Evolutionary conservation across 2,797 vertebrate species (phyloP).

Genomic region (Lagocephalus sceleratus): DNA sequence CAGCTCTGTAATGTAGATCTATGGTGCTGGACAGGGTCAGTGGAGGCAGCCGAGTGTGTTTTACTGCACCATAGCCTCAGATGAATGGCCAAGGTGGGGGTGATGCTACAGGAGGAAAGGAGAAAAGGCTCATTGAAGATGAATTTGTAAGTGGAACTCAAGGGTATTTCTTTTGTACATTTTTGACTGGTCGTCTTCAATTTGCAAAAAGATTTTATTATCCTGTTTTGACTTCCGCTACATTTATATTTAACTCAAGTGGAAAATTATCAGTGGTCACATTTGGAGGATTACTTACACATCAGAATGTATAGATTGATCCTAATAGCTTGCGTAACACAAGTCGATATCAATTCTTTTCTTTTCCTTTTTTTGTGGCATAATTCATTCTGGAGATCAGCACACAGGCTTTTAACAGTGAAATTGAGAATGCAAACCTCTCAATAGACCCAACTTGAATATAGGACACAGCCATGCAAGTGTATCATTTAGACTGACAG

Average conservation of each 20-base stretch:
- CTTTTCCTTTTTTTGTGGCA: conserved; percentile 22
- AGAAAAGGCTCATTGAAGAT: conserved; percentile 3
- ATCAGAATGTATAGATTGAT: conserved; percentile 16
- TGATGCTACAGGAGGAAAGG: neutral
- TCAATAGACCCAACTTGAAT: conserved; percentile 42
- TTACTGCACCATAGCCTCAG: conserved; percentile 62
- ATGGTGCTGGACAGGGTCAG: conserved; percentile 59
- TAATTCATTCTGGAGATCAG: conserved; percentile 42
- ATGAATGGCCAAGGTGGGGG: conserved; percentile 45
- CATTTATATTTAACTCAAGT: conserved; percentile 11
- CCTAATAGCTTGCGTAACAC: conserved; percentile 32
- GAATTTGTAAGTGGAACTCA: too few relatives aligned
- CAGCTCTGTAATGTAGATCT: conserved; percentile 60
- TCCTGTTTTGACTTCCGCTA: neutral
- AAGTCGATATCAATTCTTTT: conserved; percentile 35
- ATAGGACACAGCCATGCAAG: conserved; percentile 50
- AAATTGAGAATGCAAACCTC: conserved; percentile 45
- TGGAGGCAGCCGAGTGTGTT: conserved; percentile 58
- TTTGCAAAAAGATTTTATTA: conserved; percentile 6
- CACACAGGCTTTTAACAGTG: conserved; percentile 23
- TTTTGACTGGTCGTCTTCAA: neutral
- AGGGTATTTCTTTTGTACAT: conserved; percentile 1
- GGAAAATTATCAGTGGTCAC: conserved; percentile 12
- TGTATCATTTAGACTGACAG: conserved; percentile 66
- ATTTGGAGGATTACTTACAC: conserved; percentile 13